Evolutionary conservation across 2,113 vertebrate species (phyloP).

Genomic region (Damaliscus lunatus): DNA sequence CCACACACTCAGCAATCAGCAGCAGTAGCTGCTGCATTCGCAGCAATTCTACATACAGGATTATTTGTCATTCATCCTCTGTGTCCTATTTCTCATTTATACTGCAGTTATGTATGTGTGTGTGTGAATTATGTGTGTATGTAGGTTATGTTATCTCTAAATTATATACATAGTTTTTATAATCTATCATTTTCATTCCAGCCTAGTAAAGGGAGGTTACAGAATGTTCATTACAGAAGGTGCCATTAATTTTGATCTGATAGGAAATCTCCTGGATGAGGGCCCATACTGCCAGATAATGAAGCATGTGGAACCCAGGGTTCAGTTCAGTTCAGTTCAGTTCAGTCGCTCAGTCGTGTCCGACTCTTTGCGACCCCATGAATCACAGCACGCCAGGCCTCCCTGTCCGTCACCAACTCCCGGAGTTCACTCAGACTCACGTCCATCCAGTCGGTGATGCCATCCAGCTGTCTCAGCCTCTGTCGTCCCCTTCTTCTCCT

Average conservation of each 20-base stretch:
- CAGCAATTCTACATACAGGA: accelerated
- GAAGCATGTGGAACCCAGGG: neutral
- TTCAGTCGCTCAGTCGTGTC: no score
- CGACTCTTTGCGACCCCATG: no score
- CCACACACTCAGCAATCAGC: accelerated
- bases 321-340: no score
- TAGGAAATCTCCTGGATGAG: neutral
- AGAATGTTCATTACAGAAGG: neutral
- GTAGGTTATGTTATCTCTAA: neutral
- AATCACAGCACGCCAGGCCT: no score
- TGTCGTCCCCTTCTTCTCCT: no score
- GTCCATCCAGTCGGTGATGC: no score
- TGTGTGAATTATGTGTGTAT: neutral
- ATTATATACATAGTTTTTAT: neutral
- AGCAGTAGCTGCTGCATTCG: accelerated
- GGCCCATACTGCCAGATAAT: accelerated
- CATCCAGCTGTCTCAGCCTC: no score
- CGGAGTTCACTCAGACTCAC: no score
- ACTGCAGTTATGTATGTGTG: no score
- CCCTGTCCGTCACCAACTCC: no score
- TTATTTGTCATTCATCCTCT: neutral
- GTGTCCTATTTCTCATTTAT: neutral
- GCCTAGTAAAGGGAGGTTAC: neutral
- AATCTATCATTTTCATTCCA: neutral
- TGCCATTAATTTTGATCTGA: neutral